Evolutionary conservation across 2,888 invertebrate species (phyloP).

Genomic region (Drosophila percnosoma): DNA sequence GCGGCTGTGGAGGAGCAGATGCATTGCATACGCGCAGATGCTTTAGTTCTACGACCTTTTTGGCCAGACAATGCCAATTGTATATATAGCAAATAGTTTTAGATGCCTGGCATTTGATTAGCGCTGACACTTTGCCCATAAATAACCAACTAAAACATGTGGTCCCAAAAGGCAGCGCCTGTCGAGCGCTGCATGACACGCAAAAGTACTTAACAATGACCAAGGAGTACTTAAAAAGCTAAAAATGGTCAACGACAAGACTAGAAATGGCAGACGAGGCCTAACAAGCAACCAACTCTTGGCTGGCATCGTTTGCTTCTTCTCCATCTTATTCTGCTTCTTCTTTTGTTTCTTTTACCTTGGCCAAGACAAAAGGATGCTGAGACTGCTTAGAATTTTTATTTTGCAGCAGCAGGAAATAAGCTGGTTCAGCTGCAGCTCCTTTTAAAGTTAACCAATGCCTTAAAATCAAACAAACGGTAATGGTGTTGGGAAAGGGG

Average conservation of each 20-base stretch:
- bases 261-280: constrained; percentile 63
- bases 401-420: constrained; percentile 69
- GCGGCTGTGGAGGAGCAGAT: constrained; percentile 3
- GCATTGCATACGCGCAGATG: constrained; percentile 30
- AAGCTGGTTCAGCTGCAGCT: constrained; percentile 61
- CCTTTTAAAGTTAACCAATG: constrained; percentile 76
- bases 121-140: constrained; percentile 85
- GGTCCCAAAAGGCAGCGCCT: constrained; percentile 76
- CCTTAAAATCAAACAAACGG: constrained; percentile 50
- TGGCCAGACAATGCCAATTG: constrained; percentile 50
- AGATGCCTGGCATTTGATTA: constrained; percentile 83
- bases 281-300: constrained; percentile 59
- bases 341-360: constrained; percentile 32
- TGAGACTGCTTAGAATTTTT: constrained; percentile 62
- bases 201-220: constrained; percentile 82
- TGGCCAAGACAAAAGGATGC: constrained; percentile 75
- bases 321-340: background rate
- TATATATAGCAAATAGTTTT: constrained; percentile 58
- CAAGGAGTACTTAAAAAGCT: constrained; percentile 79
- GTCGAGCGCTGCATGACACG: constrained; percentile 69
- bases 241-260: constrained; percentile 77
- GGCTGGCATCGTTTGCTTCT: constrained; percentile 5
- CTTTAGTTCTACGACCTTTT: constrained; percentile 65
- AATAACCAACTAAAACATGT: constrained; percentile 84
- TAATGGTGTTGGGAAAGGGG: background rate